Percentiles rank a stretch among this genome's conserved stretches.
phyloP scores from a whole-genome alignment of 2,797 vertebrate genomes.

The Gadopsis bispinosus region DNA sequence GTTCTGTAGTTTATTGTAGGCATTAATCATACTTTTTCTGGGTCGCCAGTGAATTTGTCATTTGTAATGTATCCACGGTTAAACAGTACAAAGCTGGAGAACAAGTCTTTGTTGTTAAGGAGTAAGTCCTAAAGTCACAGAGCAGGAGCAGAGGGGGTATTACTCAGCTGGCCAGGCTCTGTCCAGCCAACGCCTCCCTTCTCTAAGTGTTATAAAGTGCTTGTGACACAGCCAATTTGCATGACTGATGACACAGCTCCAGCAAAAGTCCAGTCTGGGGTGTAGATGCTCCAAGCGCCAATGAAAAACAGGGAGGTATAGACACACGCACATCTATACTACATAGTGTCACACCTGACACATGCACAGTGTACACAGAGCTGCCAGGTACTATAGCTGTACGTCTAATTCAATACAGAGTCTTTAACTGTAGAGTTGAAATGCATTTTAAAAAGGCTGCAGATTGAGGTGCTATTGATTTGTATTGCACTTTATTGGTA shows the following conservation, averaged over 20 bases:
- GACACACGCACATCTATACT: constrained; percentile 5
- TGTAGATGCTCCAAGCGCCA: constrained; percentile 41
- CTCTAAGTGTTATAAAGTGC: constrained; percentile 80
- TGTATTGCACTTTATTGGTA: neutral
- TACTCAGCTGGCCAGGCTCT: constrained; percentile 48
- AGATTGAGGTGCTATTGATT: constrained; percentile 8
- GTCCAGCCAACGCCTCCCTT: constrained; percentile 44
- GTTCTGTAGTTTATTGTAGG: constrained; percentile 4
- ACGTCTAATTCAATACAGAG: constrained; percentile 6
- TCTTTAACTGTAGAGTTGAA: constrained; percentile 1
- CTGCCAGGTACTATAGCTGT: neutral
- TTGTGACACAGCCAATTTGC: constrained; percentile 81
- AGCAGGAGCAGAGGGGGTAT: constrained; percentile 36
- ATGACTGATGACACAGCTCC: constrained; percentile 79
- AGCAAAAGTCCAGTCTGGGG: constrained; percentile 51
- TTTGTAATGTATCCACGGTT: constrained; percentile 13
- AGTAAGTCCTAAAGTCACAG: constrained; percentile 35
- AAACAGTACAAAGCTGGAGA: constrained; percentile 32
- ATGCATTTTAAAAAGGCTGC: neutral
- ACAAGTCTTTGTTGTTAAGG: constrained; percentile 34
- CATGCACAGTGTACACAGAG: neutral
- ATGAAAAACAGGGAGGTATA: constrained; percentile 1
- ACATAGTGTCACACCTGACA: constrained; percentile 15
- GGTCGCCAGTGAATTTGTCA: constrained; percentile 39
- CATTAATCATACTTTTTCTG: constrained; percentile 47